These are phyloP conservation scores for Chaetops frenatus DNA, from an alignment of 2,113 vertebrate genomes.

Conservation along the genomic window DNA sequence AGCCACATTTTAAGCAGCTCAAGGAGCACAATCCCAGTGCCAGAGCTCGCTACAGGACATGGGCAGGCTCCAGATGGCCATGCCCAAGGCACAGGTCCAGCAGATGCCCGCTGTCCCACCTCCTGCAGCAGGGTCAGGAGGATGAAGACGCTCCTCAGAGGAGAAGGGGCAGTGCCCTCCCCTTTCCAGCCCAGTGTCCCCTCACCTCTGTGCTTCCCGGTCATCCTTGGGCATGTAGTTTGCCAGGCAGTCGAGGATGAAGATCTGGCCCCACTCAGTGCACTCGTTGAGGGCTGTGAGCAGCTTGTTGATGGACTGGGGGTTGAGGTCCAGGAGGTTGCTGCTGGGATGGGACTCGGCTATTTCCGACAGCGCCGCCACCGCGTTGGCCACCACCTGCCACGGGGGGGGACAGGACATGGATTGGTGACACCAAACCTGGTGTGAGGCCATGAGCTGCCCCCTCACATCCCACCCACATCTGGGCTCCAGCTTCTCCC, in stretches of 20 bases:
- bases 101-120: background rate
- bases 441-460: background rate
- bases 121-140: background rate
- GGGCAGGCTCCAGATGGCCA: background rate
- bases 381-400: conserved; percentile 95
- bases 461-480: background rate
- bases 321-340: conserved; percentile 94
- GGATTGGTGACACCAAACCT: background rate
- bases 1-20: background rate
- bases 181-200: background rate
- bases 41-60: accelerated
- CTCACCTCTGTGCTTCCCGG: conserved; percentile 95
- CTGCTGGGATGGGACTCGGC: conserved; percentile 97
- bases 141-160: background rate
- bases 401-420: background rate
- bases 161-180: background rate
- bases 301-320: conserved; percentile 98
- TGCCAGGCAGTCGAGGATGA: conserved; percentile 96
- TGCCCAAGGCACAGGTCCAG: background rate
- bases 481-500: background rate
- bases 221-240: conserved; percentile 97
- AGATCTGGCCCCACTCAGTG: conserved; percentile 99
- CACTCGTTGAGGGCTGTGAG: conserved; percentile 96
- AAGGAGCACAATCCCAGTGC: background rate
- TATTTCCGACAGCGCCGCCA: conserved; percentile 94